Evolutionary conservation across 2,113 vertebrate species (phyloP), one percentile per base, ranked within the genome.

Genomic region (Etheostoma cragini): DNA sequence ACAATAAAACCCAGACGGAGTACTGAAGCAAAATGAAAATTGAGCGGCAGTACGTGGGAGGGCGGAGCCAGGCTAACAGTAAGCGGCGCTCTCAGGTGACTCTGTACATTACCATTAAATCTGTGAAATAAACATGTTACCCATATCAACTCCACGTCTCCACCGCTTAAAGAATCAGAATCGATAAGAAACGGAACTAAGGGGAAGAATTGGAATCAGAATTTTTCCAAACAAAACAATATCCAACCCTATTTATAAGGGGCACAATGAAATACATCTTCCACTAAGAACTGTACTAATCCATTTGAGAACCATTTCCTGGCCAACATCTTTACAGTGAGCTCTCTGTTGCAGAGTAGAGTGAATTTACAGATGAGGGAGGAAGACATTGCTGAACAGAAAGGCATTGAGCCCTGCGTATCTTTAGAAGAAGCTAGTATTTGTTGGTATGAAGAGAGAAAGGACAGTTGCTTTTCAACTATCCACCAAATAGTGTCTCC

Each of bases 391-490:
- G 33, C 21, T 56, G 5, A n/a, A 54, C 17, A 17, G 33, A 68
- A 49, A 42, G 57, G 17, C 50, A 67, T 15, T 1, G 3, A 52
- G 17, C 12, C 63, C 45, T 53, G 11, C 46, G 22, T 35, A 3
- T 58, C 19, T n/a, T 3, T 11, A 35, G 22, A 45, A 46, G 11
- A 5, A 26, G 24, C 15, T 24, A 0, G 14, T 22, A 6, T 72
- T 4, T 57, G 47, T 56, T 76, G 52, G 46, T 61, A 76, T 64
- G 35, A 54, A 65, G 61, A 80, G 65, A 45, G 81, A 78, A 45
- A 78, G 38, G 57, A 53, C 62, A 46, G 65, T 83, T 90, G 82
- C 78, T 83, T 92, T 91, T 83, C 84, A 89, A 86, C 89, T 86
- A 92, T 76, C 72, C 71, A 61, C 61, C 56, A 45, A 58, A 60